Evolutionary conservation across 2,888 invertebrate species (phyloP), one percentile per base, ranked within the genome.

Genomic region (Netelia fuscicornis): DNA sequence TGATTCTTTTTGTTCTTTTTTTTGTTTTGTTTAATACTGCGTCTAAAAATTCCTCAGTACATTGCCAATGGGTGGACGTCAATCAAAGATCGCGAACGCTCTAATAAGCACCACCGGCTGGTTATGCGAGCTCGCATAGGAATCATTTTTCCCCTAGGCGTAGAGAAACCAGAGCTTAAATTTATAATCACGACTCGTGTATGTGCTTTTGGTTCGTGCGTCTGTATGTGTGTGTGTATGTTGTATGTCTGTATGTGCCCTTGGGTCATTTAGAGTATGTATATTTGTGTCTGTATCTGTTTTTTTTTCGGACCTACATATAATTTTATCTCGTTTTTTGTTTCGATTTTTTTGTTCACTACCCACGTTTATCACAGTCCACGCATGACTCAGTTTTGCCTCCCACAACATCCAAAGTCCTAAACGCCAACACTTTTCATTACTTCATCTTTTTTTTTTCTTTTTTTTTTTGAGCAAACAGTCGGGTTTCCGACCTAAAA

Each of bases 311-410:
- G 84, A 87, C 84, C 85, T 87, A 87, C 81, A 82, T 87, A 84
- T 78, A 83, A 82, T 86, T 84, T 86, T 84, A 79, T 83, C 82
- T 86, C 81, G 58, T 81, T 78, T 86, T 81, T 80, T 74, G 65
- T 82, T 68, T 84, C 84, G 17, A 60, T 62, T 74, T 89, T 89
- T 89, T 88, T 87, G 85, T 88, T 89, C 85, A 90, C 90, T 91
- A 91, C 89, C 91, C 92, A 92, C 91, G 87, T 91, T 92, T 92
- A 93, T 93, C 93, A 93, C 93, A 93, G 93, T 92, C 92, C 93
- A 93, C 93, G 93, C 93, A 93, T 93, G 93, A 93, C 93, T 92
- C 90, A 85, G 88, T 92, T 92, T 92, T 91, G 90, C 89, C 90
- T 88, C 90, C 91, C 90, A 91, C 89, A 88, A 88, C 83, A 68